Conservation (phyloP, 1,140 invertebrate genomes). For the Carcinoscorpius rotundicauda region DNA sequence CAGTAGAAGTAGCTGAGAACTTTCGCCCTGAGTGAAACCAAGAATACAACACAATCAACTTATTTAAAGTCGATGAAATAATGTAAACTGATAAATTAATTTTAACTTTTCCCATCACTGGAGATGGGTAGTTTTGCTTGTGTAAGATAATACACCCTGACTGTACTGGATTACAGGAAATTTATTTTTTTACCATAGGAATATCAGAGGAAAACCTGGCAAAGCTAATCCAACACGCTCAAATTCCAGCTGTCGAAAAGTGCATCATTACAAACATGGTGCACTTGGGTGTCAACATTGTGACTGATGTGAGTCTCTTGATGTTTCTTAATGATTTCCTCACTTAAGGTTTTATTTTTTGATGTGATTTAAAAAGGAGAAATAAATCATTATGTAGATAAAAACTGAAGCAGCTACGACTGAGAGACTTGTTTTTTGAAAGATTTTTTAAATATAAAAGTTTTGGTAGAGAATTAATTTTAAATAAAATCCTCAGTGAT, state of each 20-base stretch:
- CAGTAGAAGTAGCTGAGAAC: too few species aligned
- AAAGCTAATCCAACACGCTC: slow-evolving; percentile 92
- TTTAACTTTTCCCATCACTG: too few species aligned
- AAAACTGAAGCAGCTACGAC: neutral
- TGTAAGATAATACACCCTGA: too few species aligned
- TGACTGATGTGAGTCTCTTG: slow-evolving; percentile 66
- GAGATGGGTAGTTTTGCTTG: too few species aligned
- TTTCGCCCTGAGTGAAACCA: too few species aligned
- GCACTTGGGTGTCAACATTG: slow-evolving; percentile 87
- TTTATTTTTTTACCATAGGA: slow-evolving; percentile 13
- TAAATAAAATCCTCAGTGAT: too few species aligned
- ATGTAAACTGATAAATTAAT: too few species aligned
- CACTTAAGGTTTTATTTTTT: slow-evolving; percentile 16
- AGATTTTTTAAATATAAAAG: too few species aligned
- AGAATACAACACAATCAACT: too few species aligned
- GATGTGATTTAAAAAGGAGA: neutral
- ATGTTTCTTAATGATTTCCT: neutral
- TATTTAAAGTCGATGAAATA: too few species aligned
- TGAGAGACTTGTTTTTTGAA: neutral
- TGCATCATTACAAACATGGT: slow-evolving; percentile 90
- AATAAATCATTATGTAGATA: neutral
- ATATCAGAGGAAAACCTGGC: slow-evolving; percentile 96
- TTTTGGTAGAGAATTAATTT: too few species aligned
- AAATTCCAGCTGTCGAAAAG: slow-evolving; percentile 77
- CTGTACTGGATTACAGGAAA: neutral